Percentiles rank a stretch among this genome's conserved stretches.
Evolutionary conservation across 2,797 vertebrate species (phyloP).

Genomic region (Intellagama lesueurii): DNA sequence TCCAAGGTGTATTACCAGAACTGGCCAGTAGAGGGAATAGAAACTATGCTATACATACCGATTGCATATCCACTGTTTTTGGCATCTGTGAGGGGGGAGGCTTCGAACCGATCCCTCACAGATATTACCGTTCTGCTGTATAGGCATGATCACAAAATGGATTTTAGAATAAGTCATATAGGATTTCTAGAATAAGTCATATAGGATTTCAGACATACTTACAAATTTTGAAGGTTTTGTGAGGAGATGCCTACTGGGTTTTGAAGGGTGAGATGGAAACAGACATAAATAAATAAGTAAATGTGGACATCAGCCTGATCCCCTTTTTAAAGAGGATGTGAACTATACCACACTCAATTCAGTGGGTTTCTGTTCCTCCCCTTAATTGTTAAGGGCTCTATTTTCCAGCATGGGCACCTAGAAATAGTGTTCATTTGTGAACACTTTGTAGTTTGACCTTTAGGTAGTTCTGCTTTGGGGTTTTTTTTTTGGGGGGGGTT

Average conservation of each 20-base stretch:
- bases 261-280: not conserved
- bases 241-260: conserved; percentile 5
- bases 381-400: conserved; percentile 6
- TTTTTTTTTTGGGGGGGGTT: not conserved
- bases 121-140: too few relatives aligned
- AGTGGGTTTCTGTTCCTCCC: conserved; percentile 36
- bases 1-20: too few relatives aligned
- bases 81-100: too few relatives aligned
- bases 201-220: not conserved
- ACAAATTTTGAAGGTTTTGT: not conserved
- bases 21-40: too few relatives aligned
- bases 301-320: conserved; percentile 15
- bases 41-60: too few relatives aligned
- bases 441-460: conserved; percentile 20
- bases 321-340: conserved; percentile 19
- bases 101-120: too few relatives aligned
- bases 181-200: too few relatives aligned
- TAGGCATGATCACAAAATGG: too few relatives aligned
- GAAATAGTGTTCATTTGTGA: conserved; percentile 24
- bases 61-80: too few relatives aligned
- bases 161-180: too few relatives aligned
- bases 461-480: not conserved
- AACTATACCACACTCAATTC: conserved; percentile 20
- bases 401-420: not conserved
- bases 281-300: not conserved